These are phyloP conservation scores for Cheilosia urbana DNA, from an alignment of 2,888 invertebrate species.

Conservation along the genomic window DNA sequence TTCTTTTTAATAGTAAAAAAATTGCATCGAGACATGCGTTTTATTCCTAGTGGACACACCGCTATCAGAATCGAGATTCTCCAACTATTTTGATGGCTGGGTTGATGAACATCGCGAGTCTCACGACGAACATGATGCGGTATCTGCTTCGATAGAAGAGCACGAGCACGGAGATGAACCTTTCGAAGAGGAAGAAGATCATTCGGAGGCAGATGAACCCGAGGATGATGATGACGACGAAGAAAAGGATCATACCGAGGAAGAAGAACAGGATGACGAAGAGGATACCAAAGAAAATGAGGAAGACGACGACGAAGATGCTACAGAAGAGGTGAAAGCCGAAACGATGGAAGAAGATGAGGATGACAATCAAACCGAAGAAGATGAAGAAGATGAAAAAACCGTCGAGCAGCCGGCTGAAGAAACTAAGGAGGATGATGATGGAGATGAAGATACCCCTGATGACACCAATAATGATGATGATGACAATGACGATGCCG, in stretches of 20 bases:
- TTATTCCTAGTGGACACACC: slow-evolving; percentile 85
- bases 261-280: slow-evolving; percentile 82
- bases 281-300: slow-evolving; percentile 79
- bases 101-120: slow-evolving; percentile 84
- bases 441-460: slow-evolving; percentile 74
- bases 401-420: slow-evolving; percentile 79
- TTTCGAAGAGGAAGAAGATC: slow-evolving; percentile 79
- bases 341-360: slow-evolving; percentile 79
- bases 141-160: slow-evolving; percentile 80
- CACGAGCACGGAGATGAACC: slow-evolving; percentile 81
- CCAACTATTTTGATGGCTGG: slow-evolving; percentile 92
- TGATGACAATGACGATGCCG: slow-evolving; percentile 74
- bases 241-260: slow-evolving; percentile 77
- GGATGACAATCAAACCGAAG: slow-evolving; percentile 78
- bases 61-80: slow-evolving; percentile 88
- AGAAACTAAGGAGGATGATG: slow-evolving; percentile 80
- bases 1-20: slow-evolving; percentile 11
- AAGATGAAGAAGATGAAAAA: slow-evolving; percentile 82
- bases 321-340: slow-evolving; percentile 80
- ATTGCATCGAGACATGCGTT: background rate
- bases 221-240: slow-evolving; percentile 76
- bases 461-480: slow-evolving; percentile 75
- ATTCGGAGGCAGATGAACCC: slow-evolving; percentile 78
- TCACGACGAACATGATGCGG: slow-evolving; percentile 82
- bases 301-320: slow-evolving; percentile 79